These are phyloP conservation scores for Leptobrachium leishanense DNA, from an alignment of 2,113 vertebrate species.

Conservation along the genomic window DNA sequence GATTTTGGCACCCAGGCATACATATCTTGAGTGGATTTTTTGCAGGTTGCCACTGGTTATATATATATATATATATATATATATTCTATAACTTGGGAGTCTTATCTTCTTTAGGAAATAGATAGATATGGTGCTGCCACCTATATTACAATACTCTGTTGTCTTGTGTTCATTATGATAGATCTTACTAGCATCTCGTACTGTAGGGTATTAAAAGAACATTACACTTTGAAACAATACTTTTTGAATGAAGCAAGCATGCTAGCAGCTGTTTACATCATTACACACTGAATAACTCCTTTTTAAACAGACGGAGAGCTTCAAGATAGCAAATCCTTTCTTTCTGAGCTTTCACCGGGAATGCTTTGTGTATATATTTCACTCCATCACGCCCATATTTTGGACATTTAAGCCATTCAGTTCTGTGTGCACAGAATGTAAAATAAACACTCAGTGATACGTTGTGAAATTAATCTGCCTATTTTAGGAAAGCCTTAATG, in stretches of 20 bases:
- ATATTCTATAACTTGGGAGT: too few relatives aligned
- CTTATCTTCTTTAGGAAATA: too few relatives aligned
- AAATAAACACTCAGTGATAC: constrained; percentile 20
- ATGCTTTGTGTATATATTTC: constrained; percentile 1
- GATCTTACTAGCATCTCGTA: too few relatives aligned
- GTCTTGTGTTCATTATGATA: too few relatives aligned
- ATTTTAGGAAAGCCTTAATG: constrained; percentile 8
- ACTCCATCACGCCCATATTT: background rate
- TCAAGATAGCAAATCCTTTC: background rate
- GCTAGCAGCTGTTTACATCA: background rate
- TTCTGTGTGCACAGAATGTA: background rate
- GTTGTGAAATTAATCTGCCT: constrained; percentile 5
- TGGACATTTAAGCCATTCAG: background rate
- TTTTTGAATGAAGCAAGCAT: background rate
- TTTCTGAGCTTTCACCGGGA: background rate
- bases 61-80: too few relatives aligned
- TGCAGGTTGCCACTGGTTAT: too few relatives aligned
- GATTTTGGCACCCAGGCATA: too few relatives aligned
- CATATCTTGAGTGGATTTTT: too few relatives aligned
- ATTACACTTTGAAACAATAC: too few relatives aligned
- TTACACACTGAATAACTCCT: background rate
- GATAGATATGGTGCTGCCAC: too few relatives aligned
- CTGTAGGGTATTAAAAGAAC: too few relatives aligned
- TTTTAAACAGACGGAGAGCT: background rate
- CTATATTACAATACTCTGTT: too few relatives aligned